Base-by-base conservation (phyloP, 2,888 invertebrate genomes). In the Diaprepes abbreviatus region DNA sequence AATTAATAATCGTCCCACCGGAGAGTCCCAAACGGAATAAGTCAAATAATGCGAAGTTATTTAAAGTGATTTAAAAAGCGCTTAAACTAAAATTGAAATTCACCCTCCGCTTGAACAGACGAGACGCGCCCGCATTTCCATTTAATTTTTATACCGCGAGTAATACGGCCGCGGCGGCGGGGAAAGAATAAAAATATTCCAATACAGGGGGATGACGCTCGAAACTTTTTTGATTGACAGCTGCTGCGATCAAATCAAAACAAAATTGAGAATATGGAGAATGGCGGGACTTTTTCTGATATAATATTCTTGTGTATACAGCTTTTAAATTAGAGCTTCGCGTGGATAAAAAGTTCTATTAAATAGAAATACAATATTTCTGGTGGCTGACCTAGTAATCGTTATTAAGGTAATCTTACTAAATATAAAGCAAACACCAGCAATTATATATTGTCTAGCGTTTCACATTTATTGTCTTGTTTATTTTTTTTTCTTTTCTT, bases 21-120 rank as follows among this genome's bases (percentile, higher is more conserved):
- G 62, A 38, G 40, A 64, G 28, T 45, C 31, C 36, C 31, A 58
- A 60, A 59, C 59, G 55, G 65, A 68, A 60, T 59, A 68, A 73
- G 70, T 73, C 73, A 72, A 74, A 70, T 72, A 72, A 74, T 73
- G 70, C 74, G 70, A 75, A 79, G 78, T 79, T 79, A 79, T 79
- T 79, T 77, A 81, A 80, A 82, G 77, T 79, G 83, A 80, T 82
- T 84, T 83, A 83, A 83, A 83, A 83, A 83, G 80, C 84, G 83
- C 81, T 83, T 84, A 83, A 82, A 83, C 81, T 79, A 80, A 82
- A 83, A 83, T 83, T 82, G 83, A 83, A 82, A 83, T 83, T 78
- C 80, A 79, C 81, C 81, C 81, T 79, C 79, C 76, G 64, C 59
- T 57, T 67, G 59, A 66, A 57, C 66, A 73, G 70, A 66, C 67